Base-by-base conservation (phyloP, 2,797 vertebrate species). In the Eleutherodactylus coqui region DNA sequence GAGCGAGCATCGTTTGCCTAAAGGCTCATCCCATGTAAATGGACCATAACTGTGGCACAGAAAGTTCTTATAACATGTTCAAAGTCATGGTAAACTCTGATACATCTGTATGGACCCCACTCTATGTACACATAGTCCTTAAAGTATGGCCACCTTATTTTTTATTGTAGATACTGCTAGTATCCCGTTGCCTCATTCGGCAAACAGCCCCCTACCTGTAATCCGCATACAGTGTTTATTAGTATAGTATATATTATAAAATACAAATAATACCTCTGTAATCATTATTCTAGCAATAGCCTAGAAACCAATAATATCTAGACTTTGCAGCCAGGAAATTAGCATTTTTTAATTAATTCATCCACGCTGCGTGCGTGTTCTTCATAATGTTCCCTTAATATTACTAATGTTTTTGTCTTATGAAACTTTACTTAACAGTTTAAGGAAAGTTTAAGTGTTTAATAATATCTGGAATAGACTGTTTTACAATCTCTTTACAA, bases 391-490 rank as follows among this genome's bases (percentile, higher is more conserved):
- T 60, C 34, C 21, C 1, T 27, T 79, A 62, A 43, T 62, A 79
- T 62, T 43, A 62, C 36, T 62, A 58, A 9, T 1, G 16, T 27
- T 45, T 60, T 32, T 62, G 38, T 47, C 78, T 5, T 64, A 0
- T 79, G 55, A 79, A 79, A 79, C 8, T 79, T 43, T 64, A 47
- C 38, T 11, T 24, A 79, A 64, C 14, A 64, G 24, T 79, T 79
- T 17, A 79, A 24, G 47, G 58, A 64, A 45, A 58, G 53, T 79
- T 79, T 43, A 62, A 43, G 29, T 79, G 58, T 62, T 64, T 32
- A 47, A 64, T 43, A 79, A 64, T 62, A 60, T 60, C 77, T 79
- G 58, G n/a, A 79, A 79, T 64, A 62, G 36, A 64, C 78, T 79
- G 9, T 79, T 79, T 79, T 79, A 79, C 78, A 79, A 64, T 45